phyloP scores from a whole-genome alignment of 2,113 vertebrate species.

The Ornithorhynchus anatinus region DNA sequence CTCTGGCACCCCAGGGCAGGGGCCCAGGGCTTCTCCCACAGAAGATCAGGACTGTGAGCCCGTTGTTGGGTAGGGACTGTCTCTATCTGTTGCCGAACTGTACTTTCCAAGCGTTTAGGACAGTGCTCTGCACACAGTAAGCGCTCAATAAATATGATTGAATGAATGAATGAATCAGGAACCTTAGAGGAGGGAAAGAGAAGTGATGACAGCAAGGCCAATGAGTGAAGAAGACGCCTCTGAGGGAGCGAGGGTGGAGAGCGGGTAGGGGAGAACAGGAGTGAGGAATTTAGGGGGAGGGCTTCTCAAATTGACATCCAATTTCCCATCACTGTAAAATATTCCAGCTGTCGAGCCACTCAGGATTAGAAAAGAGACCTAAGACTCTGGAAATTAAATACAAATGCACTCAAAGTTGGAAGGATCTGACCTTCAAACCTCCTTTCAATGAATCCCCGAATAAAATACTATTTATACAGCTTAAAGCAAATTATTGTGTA shows the following conservation, averaged over 20 bases:
- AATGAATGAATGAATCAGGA: no score
- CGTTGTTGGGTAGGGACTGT: no score
- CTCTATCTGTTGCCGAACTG: no score
- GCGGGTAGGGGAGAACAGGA: not conserved
- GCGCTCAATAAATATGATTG: no score
- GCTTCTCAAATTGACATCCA: constrained; percentile 3
- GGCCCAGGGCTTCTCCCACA: no score
- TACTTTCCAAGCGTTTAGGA: no score
- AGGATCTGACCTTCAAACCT: constrained; percentile 57
- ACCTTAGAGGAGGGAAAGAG: not conserved
- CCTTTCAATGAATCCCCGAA: constrained; percentile 44
- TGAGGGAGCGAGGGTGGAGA: not conserved
- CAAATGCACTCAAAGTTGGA: not conserved
- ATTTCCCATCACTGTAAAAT: constrained; percentile 25
- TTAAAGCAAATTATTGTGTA: constrained; percentile 60
- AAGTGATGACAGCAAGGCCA: not conserved
- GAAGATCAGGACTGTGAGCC: no score
- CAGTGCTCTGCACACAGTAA: no score
- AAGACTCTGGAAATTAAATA: constrained; percentile 22
- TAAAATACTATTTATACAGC: constrained; percentile 64
- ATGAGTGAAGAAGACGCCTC: not conserved
- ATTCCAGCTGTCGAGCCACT: constrained; percentile 13
- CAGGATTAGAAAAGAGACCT: constrained; percentile 29
- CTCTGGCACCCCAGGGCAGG: no score
- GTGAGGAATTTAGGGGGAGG: not conserved